Conservation (phyloP, 2,113 vertebrate genomes). For the Bettongia penicillata region DNA sequence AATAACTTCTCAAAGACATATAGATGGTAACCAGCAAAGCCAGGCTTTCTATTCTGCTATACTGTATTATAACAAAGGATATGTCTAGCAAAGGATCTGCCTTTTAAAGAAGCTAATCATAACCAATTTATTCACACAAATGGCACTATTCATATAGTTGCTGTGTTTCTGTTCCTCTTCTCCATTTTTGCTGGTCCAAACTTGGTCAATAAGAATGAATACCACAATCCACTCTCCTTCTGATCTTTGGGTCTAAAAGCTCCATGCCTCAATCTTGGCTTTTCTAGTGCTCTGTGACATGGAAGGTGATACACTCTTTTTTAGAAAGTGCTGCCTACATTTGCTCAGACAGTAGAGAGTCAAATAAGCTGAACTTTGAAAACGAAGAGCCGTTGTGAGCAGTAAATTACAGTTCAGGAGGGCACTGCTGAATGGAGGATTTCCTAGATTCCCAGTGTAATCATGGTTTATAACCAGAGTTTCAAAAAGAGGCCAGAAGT, state of each 20-base stretch:
- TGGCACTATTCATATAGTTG: neutral
- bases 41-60: slow-evolving; percentile 40
- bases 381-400: slow-evolving; percentile 71
- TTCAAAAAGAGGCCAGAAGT: slow-evolving; percentile 58
- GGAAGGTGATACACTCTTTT: neutral
- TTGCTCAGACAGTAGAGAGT: slow-evolving; percentile 67
- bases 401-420: slow-evolving; percentile 63
- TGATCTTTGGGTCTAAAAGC: neutral
- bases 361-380: slow-evolving; percentile 77
- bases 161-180: neutral
- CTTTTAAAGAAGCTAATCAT: slow-evolving; percentile 4
- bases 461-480: slow-evolving; percentile 49
- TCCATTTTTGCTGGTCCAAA: slow-evolving; percentile 4
- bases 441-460: slow-evolving; percentile 33
- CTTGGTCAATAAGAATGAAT: neutral
- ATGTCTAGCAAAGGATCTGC: neutral
- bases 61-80: slow-evolving; percentile 20
- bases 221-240: neutral
- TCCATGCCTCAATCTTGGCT: neutral
- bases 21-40: neutral
- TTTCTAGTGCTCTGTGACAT: slow-evolving; percentile 21
- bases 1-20: neutral
- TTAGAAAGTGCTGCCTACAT: slow-evolving; percentile 62
- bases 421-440: slow-evolving; percentile 61
- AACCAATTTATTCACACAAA: slow-evolving; percentile 14